Conservation (phyloP, 1,140 invertebrate species). For the Sesamia nonagrioides region DNA sequence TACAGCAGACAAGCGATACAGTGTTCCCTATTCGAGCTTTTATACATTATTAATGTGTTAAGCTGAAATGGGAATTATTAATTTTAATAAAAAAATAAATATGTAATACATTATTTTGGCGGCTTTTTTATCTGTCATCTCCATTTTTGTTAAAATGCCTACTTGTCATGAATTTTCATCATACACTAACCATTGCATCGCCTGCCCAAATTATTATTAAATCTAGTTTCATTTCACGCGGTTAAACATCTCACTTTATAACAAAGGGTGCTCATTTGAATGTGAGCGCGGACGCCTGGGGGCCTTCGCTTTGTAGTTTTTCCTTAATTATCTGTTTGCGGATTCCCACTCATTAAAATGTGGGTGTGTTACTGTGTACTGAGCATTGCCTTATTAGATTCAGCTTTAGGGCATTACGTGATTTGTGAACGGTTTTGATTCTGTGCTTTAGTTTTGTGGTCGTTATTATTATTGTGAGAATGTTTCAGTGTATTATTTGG, state of each 20-base stretch:
- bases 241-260: slow-evolving; percentile 64
- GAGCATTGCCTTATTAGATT: slow-evolving; percentile 71
- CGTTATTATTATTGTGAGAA: slow-evolving; percentile 36
- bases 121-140: too few relatives aligned
- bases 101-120: too few relatives aligned
- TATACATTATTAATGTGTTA: too few relatives aligned
- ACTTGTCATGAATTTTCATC: too few relatives aligned
- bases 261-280: slow-evolving; percentile 76
- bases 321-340: slow-evolving; percentile 76
- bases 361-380: slow-evolving; percentile 60
- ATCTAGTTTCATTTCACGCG: slow-evolving; percentile 55
- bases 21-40: too few relatives aligned
- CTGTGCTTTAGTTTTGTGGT: slow-evolving; percentile 40
- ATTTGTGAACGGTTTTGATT: slow-evolving; percentile 52
- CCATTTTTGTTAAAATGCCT: too few relatives aligned
- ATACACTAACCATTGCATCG: not conserved
- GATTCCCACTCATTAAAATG: slow-evolving; percentile 71
- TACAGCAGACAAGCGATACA: too few relatives aligned
- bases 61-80: too few relatives aligned
- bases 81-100: too few relatives aligned
- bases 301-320: slow-evolving; percentile 78
- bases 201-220: slow-evolving; percentile 36
- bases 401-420: slow-evolving; percentile 76
- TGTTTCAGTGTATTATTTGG: slow-evolving; percentile 44
- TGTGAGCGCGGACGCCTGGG: slow-evolving; percentile 67